Evolutionary conservation across 2,888 invertebrate species (phyloP).

Genomic region (Noctua pronuba): DNA sequence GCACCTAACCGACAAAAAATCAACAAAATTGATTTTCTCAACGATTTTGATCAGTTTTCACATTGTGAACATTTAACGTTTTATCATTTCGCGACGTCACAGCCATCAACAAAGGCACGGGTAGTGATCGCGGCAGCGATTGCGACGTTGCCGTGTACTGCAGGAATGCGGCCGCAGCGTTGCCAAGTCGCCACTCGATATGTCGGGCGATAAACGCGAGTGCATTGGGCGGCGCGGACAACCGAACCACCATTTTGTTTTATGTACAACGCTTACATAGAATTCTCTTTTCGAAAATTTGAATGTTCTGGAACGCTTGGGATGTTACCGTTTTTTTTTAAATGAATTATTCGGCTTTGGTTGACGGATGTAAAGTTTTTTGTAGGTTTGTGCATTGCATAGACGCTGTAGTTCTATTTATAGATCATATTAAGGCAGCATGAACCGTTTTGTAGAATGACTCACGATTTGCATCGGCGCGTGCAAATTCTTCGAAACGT

Average conservation of each 20-base stretch:
- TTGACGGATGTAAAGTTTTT: conserved; percentile 42
- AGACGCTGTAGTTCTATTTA: conserved; percentile 72
- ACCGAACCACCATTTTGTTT: conserved; percentile 83
- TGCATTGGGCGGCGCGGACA: conserved; percentile 87
- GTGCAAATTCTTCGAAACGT: conserved; percentile 49
- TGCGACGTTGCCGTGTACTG: conserved; percentile 84
- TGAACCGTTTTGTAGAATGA: conserved; percentile 71
- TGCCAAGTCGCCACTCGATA: conserved; percentile 82
- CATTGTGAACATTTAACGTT: conserved; percentile 78
- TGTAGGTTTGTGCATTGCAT: conserved; percentile 40
- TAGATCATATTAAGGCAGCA: conserved; percentile 77
- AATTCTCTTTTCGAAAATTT: conserved; percentile 59
- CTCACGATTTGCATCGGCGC: conserved; percentile 75
- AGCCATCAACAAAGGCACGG: conserved; percentile 82
- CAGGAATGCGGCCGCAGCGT: conserved; percentile 87
- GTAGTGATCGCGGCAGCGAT: conserved; percentile 78
- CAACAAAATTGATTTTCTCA: conserved; percentile 31
- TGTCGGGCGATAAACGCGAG: conserved; percentile 83
- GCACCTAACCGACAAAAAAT: conserved; percentile 16
- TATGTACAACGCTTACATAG: conserved; percentile 74
- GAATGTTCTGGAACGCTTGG: conserved; percentile 39
- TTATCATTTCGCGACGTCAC: conserved; percentile 83
- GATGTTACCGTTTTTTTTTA: conserved; percentile 22
- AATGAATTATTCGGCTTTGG: conserved; percentile 27
- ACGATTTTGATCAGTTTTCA: conserved; percentile 74